Evolutionary conservation across 2,888 invertebrate species (phyloP).

Genomic region (Ochropacha duplaris): DNA sequence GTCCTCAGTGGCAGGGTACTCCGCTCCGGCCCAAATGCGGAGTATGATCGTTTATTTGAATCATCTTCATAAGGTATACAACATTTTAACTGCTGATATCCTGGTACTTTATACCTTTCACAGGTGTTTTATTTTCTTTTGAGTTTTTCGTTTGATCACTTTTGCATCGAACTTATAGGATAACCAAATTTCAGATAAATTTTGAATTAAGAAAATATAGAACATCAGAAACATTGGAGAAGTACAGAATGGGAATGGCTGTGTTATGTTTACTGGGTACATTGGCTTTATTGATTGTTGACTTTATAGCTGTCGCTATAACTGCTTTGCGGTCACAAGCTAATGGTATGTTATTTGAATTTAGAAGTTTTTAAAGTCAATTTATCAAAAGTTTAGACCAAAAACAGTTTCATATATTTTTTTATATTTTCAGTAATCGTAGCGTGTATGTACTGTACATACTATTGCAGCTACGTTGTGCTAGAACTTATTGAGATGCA

Average conservation of each 20-base stretch:
- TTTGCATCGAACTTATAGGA: too few species aligned
- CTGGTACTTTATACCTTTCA: neutral
- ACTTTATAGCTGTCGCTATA: neutral
- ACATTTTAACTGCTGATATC: neutral
- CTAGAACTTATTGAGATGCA: conserved; percentile 56
- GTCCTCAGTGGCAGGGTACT: conserved; percentile 16
- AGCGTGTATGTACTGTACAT: conserved; percentile 27
- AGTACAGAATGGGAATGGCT: conserved; percentile 9
- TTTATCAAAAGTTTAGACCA: too few species aligned
- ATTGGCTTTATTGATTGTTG: neutral
- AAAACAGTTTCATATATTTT: conserved; percentile 7
- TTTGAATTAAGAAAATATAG: conserved; percentile 21
- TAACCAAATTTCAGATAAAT: conserved; percentile 36
- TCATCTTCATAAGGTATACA: conserved; percentile 35
- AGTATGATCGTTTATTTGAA: conserved; percentile 26
- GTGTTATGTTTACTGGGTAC: conserved; percentile 13
- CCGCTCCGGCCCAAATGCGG: conserved; percentile 25
- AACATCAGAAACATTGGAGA: conserved; percentile 15
- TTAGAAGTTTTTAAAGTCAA: neutral
- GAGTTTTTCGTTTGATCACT: too few species aligned
- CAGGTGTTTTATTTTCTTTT: too few species aligned
- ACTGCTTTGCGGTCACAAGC: neutral
- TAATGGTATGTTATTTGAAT: neutral
- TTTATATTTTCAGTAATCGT: conserved; percentile 23
- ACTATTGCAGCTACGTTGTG: conserved; percentile 30